Evolutionary conservation across 2,113 vertebrate species (phyloP).

Genomic region (Rattus rattus): DNA sequence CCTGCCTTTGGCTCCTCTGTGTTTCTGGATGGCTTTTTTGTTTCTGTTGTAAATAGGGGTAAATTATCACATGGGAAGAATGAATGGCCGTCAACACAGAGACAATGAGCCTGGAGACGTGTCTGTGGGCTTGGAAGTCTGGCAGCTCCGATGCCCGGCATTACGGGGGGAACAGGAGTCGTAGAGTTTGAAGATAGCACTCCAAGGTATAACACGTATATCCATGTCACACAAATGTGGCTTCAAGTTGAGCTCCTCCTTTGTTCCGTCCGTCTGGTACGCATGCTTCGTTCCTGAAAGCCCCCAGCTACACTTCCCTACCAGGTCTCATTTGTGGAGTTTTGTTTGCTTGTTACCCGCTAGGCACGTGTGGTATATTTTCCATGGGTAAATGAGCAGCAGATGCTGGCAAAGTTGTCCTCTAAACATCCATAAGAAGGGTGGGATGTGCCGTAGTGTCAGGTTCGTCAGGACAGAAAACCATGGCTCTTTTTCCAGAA

Average conservation of each 20-base stretch:
- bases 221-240: background rate
- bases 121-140: constrained; percentile 8
- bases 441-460: background rate
- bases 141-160: background rate
- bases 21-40: constrained; percentile 40
- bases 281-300: background rate
- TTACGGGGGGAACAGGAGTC: background rate
- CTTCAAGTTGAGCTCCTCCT: no score
- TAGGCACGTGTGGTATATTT: background rate
- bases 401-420: background rate
- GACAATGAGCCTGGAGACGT: constrained; percentile 4
- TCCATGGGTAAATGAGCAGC: background rate
- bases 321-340: background rate
- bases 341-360: background rate
- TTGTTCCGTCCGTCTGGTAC: background rate
- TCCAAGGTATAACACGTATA: background rate
- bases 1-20: background rate
- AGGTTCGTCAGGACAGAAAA: background rate
- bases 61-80: constrained; percentile 20
- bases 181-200: background rate
- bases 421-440: background rate
- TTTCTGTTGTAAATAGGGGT: constrained; percentile 56
- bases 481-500: background rate
- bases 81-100: background rate
- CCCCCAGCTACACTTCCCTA: accelerated